Percentiles rank a stretch among this genome's conserved stretches.
Conservation (phyloP, 2,888 invertebrate genomes). For the Villa cingulata region DNA sequence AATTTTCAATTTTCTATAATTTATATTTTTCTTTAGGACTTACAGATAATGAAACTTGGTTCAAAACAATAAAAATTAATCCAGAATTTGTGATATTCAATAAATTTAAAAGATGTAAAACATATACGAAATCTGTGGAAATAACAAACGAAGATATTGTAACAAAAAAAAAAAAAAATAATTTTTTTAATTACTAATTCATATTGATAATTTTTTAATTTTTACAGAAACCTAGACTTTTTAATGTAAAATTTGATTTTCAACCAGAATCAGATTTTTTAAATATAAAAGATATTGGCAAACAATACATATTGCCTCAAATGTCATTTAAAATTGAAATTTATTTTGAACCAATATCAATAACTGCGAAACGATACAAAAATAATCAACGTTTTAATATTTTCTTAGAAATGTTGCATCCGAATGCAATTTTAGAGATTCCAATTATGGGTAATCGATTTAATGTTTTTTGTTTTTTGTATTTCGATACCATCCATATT, state of each 20-base stretch:
- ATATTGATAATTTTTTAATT: not conserved
- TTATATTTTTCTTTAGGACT: not conserved
- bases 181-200: not conserved
- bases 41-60: not conserved
- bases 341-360: not conserved
- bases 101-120: not conserved
- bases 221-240: not conserved
- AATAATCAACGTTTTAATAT: constrained; percentile 1
- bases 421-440: constrained; percentile 5
- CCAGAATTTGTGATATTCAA: constrained; percentile 3
- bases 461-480: not conserved
- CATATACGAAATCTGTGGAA: not conserved
- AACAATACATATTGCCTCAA: not conserved
- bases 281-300: not conserved
- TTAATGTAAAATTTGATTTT: not conserved
- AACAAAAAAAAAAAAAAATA: too few species aligned
- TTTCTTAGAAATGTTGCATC: constrained; percentile 2
- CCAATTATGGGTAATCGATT: constrained; percentile 2
- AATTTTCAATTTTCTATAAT: too few species aligned
- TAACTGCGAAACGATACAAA: not conserved
- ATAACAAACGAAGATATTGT: constrained; percentile 7
- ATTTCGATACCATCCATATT: not conserved
- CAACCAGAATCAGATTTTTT: not conserved
- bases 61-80: not conserved
- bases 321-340: not conserved